These are phyloP conservation scores for Eulithis prunata DNA, from an alignment of 2,888 invertebrate genomes.

Conservation along the genomic window DNA sequence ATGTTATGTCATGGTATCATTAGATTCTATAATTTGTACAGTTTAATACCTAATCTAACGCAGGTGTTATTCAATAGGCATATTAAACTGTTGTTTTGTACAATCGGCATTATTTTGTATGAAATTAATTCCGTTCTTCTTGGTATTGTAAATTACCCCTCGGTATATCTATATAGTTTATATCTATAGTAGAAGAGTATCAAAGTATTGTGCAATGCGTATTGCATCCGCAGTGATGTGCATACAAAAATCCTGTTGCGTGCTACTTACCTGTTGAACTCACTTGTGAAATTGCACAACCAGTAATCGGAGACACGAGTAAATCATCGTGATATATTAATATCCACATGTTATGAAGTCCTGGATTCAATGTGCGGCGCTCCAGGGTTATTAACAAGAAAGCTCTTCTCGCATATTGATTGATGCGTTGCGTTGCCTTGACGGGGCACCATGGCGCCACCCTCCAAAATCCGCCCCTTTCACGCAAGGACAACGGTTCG, in stretches of 20 bases:
- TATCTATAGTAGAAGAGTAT: neutral
- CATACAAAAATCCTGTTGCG: conserved; percentile 67
- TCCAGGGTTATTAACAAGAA: conserved; percentile 61
- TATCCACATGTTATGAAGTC: conserved; percentile 22
- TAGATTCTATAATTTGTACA: conserved; percentile 49
- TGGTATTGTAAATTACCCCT: neutral
- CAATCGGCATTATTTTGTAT: neutral
- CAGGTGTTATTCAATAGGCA: conserved; percentile 4
- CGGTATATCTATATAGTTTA: too few relatives aligned
- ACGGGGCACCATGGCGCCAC: conserved; percentile 76
- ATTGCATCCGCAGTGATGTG: conserved; percentile 60
- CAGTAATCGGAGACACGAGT: conserved; percentile 16
- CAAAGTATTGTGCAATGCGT: conserved; percentile 53
- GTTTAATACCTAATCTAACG: conserved; percentile 4
- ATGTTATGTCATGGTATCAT: conserved; percentile 60
- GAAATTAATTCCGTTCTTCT: too few relatives aligned
- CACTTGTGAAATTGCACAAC: conserved; percentile 44
- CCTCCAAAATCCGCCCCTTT: conserved; percentile 77
- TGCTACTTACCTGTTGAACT: conserved; percentile 52
- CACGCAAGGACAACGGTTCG: conserved; percentile 72
- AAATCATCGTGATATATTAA: conserved; percentile 4
- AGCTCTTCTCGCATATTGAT: conserved; percentile 82
- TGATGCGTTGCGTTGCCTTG: conserved; percentile 76
- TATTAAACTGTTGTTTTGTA: too few relatives aligned
- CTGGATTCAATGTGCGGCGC: conserved; percentile 40